phyloP scores from a whole-genome alignment of 2,113 vertebrate genomes.

The Chionodraco myersi region DNA sequence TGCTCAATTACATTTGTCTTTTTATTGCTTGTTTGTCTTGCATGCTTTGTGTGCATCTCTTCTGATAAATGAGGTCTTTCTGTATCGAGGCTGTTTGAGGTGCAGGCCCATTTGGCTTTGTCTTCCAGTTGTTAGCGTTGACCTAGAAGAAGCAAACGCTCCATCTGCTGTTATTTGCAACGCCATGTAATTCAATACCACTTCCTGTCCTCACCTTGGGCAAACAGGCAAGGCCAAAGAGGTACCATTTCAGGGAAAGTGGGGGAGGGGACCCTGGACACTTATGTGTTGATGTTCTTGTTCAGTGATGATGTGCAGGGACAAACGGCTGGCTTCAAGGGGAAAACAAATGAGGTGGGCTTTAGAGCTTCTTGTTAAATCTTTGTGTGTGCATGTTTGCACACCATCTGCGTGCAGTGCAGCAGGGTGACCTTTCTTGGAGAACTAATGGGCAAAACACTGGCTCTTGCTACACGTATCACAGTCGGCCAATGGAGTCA shows the following conservation, averaged over 20 bases:
- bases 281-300: constrained; percentile 34
- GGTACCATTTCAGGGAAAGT: constrained; percentile 30
- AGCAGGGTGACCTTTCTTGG: constrained; percentile 29
- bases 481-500: not conserved
- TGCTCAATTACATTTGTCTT: not conserved
- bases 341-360: constrained; percentile 60
- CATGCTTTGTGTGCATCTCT: not conserved
- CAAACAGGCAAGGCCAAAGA: constrained; percentile 28
- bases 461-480: not conserved
- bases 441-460: not conserved
- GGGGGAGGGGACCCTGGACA: not conserved
- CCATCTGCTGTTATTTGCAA: constrained; percentile 62
- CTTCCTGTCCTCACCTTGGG: constrained; percentile 68
- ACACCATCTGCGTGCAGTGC: constrained; percentile 30
- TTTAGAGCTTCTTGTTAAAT: constrained; percentile 38
- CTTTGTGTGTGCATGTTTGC: constrained; percentile 25
- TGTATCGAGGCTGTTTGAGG: not conserved
- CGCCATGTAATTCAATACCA: constrained; percentile 65
- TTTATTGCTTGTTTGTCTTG: not conserved
- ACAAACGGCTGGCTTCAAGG: constrained; percentile 46
- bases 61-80: not conserved
- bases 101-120: constrained; percentile 12
- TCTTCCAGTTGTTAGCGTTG: constrained; percentile 39
- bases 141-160: constrained; percentile 48
- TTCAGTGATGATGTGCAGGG: constrained; percentile 43